Conservation (phyloP, 2,113 vertebrate species). For the Rhagologus leucostigma region DNA sequence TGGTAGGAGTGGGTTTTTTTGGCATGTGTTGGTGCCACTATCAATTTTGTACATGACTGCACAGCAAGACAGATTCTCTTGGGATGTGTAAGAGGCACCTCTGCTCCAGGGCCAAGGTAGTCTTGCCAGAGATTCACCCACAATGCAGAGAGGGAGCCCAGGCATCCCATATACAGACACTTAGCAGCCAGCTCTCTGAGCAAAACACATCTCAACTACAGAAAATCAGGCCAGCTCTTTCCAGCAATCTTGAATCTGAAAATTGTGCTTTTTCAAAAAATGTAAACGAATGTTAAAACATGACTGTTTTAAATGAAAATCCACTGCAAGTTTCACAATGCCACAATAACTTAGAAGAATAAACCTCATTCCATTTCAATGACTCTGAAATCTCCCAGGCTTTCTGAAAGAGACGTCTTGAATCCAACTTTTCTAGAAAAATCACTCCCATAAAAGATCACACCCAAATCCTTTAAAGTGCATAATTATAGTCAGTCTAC, state of each 20-base stretch:
- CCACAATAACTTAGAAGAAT: background rate
- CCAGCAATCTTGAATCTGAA: background rate
- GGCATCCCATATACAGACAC: background rate
- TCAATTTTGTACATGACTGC: background rate
- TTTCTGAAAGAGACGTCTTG: background rate
- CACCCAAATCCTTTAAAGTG: background rate
- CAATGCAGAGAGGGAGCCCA: rapidly evolving
- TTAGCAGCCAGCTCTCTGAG: background rate
- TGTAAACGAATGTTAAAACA: background rate
- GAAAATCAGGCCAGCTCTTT: background rate
- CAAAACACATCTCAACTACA: background rate
- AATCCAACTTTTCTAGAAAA: background rate
- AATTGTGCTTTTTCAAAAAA: background rate
- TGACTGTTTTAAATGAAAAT: background rate
- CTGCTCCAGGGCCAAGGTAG: background rate
- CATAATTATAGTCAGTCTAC: background rate
- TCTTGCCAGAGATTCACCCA: background rate
- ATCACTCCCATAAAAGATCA: background rate
- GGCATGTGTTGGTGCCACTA: background rate
- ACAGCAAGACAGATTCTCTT: background rate
- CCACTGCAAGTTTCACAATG: background rate
- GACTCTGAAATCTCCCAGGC: background rate
- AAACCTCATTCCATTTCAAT: background rate
- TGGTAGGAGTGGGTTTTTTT: background rate
- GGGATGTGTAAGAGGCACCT: background rate